Evolutionary conservation across 2,888 invertebrate species (phyloP), one percentile per base, ranked within the genome.

Genomic region (Parnassius apollo): DNA sequence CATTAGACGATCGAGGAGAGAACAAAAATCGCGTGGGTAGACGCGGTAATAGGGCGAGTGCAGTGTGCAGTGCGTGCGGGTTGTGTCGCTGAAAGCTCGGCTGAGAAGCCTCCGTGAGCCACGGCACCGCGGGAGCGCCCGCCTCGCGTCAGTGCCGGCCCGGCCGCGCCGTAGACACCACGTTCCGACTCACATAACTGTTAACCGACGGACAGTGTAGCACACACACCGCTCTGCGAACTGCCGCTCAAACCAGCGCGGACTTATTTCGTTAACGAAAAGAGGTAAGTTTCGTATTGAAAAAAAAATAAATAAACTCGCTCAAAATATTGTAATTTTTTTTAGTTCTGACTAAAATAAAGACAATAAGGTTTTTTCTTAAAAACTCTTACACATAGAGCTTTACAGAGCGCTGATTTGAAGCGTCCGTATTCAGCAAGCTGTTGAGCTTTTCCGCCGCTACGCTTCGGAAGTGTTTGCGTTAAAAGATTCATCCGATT

Each of bases 31-130:
- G 87, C 85, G 88, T 85, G 86, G 87, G 83, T 87, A 86, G 83
- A 85, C 85, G 82, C 46, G 55, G 50, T 56, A 50, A 55, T 12
- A 85, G 85, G 88, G 87, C 88, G 88, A 89, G 90, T 91, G 91
- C 91, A 91, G 90, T 91, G 91, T 91, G 91, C 91, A 90, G 90
- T 89, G 90, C 89, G 89, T 88, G 84, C 84, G 84, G 85, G 80
- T 84, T 85, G 82, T 85, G 88, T 88, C 79, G 87, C 90, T 89
- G 90, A 91, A 90, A 91, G 90, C 90, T 90, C 85, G 86, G 88
- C 87, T 77, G 86, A 84, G 86, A 86, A 91, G 90, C 89, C 90
- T 91, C 84, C 88, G 83, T 71, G 73, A 71, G 73, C 73, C 74
- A 76, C 75, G 79, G 77, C 76, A 72, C 71, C 75, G 76, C 77